Percentiles rank a stretch among this genome's conserved stretches.
Conservation (phyloP, 2,113 vertebrate species). For the Pygoscelis adeliae region DNA sequence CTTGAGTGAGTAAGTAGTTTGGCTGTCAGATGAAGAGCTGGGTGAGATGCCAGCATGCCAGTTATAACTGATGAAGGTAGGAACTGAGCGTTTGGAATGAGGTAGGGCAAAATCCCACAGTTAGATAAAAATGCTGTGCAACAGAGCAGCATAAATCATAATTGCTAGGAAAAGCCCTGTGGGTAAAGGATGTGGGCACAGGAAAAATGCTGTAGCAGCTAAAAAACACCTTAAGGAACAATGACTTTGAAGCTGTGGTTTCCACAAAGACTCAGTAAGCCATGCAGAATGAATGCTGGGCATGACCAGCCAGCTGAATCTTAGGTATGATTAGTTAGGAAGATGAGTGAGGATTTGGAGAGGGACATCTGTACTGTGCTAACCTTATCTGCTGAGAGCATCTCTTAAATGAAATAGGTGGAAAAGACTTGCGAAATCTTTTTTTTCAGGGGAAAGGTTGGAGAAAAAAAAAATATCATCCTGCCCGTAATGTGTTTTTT, state of each 20-base stretch:
- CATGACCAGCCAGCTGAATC: slow-evolving; percentile 24
- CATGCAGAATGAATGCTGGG: slow-evolving; percentile 8
- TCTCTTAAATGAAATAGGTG: slow-evolving; percentile 17
- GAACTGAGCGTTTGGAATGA: background rate
- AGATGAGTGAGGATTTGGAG: slow-evolving; percentile 8
- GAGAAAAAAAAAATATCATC: background rate
- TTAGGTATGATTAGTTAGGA: background rate
- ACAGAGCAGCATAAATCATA: background rate
- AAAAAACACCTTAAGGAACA: background rate
- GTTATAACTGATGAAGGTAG: background rate
- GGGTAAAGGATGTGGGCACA: slow-evolving; percentile 38
- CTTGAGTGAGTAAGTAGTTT: background rate
- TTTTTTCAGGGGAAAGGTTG: background rate
- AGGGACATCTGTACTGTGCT: background rate
- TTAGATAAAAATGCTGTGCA: slow-evolving; percentile 6
- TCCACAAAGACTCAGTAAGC: slow-evolving; percentile 13
- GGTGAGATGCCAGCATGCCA: background rate
- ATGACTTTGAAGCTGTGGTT: slow-evolving; percentile 14
- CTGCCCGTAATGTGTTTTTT: background rate
- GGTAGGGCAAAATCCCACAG: slow-evolving; percentile 2
- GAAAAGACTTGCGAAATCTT: background rate
- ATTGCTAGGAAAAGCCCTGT: slow-evolving; percentile 16
- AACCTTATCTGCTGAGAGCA: background rate
- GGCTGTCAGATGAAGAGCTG: slow-evolving; percentile 9
- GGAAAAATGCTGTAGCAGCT: slow-evolving; percentile 22